Evolutionary conservation across 1,140 invertebrate species (phyloP), one percentile per base, ranked within the genome.

Genomic region (Bacillus rossius): DNA sequence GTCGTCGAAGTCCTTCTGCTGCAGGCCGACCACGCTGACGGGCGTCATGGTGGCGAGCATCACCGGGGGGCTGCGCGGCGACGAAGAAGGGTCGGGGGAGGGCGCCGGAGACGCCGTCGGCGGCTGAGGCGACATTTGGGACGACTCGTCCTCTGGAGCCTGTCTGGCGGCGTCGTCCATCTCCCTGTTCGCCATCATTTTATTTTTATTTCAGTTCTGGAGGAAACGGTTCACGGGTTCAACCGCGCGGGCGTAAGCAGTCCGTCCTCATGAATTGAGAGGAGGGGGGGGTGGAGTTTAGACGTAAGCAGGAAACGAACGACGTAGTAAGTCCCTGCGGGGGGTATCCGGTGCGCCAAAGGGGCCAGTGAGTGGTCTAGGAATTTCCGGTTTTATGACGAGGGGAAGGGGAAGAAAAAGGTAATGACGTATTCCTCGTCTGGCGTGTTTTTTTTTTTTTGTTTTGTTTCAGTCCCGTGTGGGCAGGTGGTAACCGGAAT

Each of bases 31-130:
- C 2, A 84, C 82, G 66, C 81, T 84, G 19, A 84, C 83, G 42
- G 83, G 83, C 51, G 83, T 88, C 87, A 89, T 89, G 62, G 87
- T 89, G 38, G 86, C 84, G 57, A 89, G 76, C 68, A 89, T 79
- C 29, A 86, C 81, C 63, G 86, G 84, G 17, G 83, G 81, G 67
- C 81, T 80, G 4, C 19, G 48, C 37, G 48, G 48, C 10, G 55
- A 26, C n/a, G 54, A 25, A 4, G 43, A 17, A 3, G n/a, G n/a
- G 10, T 25, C 26, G 14, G 43, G 38, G 17, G 43, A 29, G 14
- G 41, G 40, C 13, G 29, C 55, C 1, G 55, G 55, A 0, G 55
- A 57, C 17, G 43, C 55, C 34, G 20, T 26, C 13, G 55, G 55
- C 14, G 55, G 37, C 8, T 26, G 55, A 10, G 55, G 55, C 1